Percentiles rank a stretch among this genome's conserved stretches.
These are phyloP conservation scores for Rapana venosa DNA, from an alignment of 2,888 invertebrate genomes.

Conservation along the genomic window DNA sequence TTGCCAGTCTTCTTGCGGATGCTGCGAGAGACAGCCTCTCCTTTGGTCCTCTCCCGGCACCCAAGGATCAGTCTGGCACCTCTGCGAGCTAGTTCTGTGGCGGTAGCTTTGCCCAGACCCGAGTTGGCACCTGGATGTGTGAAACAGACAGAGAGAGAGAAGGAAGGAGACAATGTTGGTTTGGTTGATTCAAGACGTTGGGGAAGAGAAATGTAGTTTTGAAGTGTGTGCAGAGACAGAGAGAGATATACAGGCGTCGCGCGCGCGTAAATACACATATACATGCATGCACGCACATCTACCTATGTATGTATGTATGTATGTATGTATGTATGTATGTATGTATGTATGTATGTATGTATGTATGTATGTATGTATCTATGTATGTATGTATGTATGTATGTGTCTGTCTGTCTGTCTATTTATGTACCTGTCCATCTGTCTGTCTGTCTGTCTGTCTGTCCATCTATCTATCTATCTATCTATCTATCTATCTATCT, in stretches of 20 bases:
- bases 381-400: neutral
- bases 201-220: neutral
- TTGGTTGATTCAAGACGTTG: neutral
- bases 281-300: neutral
- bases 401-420: neutral
- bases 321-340: conserved; percentile 8
- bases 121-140: conserved; percentile 86
- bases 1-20: conserved; percentile 74
- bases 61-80: conserved; percentile 76
- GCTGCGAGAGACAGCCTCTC: conserved; percentile 74
- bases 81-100: conserved; percentile 84
- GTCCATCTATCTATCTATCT: conserved; percentile 2
- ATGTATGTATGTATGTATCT: conserved; percentile 38
- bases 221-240: no score
- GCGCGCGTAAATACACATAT: neutral
- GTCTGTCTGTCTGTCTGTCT: neutral
- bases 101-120: conserved; percentile 89
- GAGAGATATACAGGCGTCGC: neutral
- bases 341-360: conserved; percentile 24
- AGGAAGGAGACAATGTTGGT: neutral
- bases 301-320: neutral
- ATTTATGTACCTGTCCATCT: conserved; percentile 5
- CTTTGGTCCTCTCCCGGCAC: conserved; percentile 72
- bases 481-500: conserved; percentile 32
- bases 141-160: neutral